Percentiles rank a stretch among this genome's conserved stretches.
Conservation (phyloP, 2,888 invertebrate species). For the Odiellus spinosus region DNA sequence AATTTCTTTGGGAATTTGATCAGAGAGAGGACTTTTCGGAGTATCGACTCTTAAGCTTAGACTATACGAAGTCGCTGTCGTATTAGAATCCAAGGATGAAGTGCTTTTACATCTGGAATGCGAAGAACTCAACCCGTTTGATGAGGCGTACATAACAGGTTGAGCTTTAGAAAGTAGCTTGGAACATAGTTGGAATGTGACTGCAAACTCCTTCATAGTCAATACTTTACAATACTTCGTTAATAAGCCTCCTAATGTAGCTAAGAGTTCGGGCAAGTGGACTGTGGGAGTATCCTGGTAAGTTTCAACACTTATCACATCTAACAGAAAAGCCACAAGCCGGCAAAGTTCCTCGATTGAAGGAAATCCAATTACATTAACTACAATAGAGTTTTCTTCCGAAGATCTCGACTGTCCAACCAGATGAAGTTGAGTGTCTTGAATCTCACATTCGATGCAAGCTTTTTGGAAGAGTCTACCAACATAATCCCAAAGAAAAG, state of each 20-base stretch:
- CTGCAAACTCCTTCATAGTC: slow-evolving; percentile 44
- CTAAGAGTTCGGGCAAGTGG: slow-evolving; percentile 57
- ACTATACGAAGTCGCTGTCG: no score
- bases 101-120: no score
- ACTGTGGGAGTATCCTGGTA: slow-evolving; percentile 59
- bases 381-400: background rate
- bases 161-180: slow-evolving; percentile 59
- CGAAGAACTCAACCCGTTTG: no score
- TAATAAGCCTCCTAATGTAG: slow-evolving; percentile 29
- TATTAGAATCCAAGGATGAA: no score
- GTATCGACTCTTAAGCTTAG: no score
- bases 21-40: no score
- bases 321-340: slow-evolving; percentile 55
- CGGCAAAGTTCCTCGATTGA: slow-evolving; percentile 47
- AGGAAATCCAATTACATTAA: slow-evolving; percentile 24
- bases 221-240: slow-evolving; percentile 36
- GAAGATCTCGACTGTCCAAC: no score
- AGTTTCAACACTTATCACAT: slow-evolving; percentile 40
- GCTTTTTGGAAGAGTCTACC: slow-evolving; percentile 25
- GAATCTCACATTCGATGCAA: slow-evolving; percentile 16
- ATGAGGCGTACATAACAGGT: slow-evolving; percentile 31
- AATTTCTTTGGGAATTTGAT: no score
- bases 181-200: slow-evolving; percentile 48
- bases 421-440: background rate
- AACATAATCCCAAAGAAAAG: slow-evolving; percentile 62